phyloP scores from a whole-genome alignment of 2,113 vertebrate genomes.

The Bujurquina vittata region DNA sequence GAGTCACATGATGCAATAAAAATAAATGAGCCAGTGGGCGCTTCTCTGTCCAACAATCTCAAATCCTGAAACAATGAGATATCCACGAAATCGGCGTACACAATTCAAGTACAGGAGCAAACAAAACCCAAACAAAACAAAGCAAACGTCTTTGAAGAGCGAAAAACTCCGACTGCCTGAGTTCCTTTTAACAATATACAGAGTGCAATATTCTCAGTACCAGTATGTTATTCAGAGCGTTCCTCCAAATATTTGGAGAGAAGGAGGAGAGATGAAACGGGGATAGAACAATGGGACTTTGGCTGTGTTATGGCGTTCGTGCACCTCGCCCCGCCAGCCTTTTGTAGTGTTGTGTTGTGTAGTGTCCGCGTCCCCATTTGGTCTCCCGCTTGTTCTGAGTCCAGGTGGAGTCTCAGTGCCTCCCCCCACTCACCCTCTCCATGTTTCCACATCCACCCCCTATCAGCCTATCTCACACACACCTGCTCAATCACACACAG shows the following conservation, averaged over 20 bases:
- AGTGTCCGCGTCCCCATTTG: constrained; percentile 64
- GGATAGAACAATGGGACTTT: constrained; percentile 80
- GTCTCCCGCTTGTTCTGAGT: constrained; percentile 68
- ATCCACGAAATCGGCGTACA: constrained; percentile 78
- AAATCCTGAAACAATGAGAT: constrained; percentile 82
- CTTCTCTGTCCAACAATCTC: constrained; percentile 75
- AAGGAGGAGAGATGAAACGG: constrained; percentile 83
- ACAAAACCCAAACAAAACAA: constrained; percentile 82
- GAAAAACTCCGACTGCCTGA: constrained; percentile 73
- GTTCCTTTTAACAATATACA: constrained; percentile 87
- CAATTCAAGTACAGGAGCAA: constrained; percentile 78
- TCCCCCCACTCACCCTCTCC: not conserved
- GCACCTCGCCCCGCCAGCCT: constrained; percentile 75
- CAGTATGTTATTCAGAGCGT: constrained; percentile 81
- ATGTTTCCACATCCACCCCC: not conserved
- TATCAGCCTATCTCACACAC: constrained; percentile 53
- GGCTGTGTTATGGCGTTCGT: constrained; percentile 79
- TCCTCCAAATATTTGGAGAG: constrained; percentile 85
- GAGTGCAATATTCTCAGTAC: constrained; percentile 77
- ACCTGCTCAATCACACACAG: constrained; percentile 55
- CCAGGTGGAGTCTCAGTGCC: constrained; percentile 70
- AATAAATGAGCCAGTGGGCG: constrained; percentile 78
- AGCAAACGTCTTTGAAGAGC: constrained; percentile 79
- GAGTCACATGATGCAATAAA: constrained; percentile 75
- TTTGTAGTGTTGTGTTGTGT: constrained; percentile 75